Evolutionary conservation across 2,113 vertebrate species (phyloP).

Genomic region (Crotalus tigris): DNA sequence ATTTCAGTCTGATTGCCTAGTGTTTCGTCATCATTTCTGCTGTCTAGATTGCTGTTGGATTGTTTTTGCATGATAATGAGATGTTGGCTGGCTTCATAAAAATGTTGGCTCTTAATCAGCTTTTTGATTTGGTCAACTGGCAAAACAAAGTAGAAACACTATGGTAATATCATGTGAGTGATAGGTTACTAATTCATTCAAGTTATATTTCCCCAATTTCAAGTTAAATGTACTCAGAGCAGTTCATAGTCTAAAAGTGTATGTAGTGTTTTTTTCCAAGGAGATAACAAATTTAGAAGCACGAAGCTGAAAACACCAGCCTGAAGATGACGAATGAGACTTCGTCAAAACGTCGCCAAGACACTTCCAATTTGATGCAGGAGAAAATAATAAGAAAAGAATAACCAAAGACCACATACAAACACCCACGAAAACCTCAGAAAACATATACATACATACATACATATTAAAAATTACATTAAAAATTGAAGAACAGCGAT

Average conservation of each 20-base stretch:
- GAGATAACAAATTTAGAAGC: background rate
- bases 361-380: too few species aligned
- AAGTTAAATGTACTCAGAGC: background rate
- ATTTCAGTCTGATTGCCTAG: slow-evolving; percentile 59
- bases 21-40: slow-evolving; percentile 30
- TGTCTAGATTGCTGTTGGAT: slow-evolving; percentile 44
- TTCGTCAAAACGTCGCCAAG: too few species aligned
- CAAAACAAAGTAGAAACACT: slow-evolving; percentile 33
- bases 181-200: background rate
- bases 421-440: too few species aligned
- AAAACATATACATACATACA: too few species aligned
- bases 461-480: too few species aligned
- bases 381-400: too few species aligned
- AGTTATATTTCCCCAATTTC: background rate
- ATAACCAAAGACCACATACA: too few species aligned
- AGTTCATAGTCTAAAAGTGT: background rate
- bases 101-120: slow-evolving; percentile 52
- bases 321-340: too few species aligned
- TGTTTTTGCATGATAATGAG: slow-evolving; percentile 74
- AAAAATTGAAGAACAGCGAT: too few species aligned
- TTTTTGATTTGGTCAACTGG: slow-evolving; percentile 58
- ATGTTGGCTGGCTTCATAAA: slow-evolving; percentile 51
- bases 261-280: background rate
- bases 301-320: too few species aligned
- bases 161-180: background rate